These are phyloP conservation scores for Microctonus hyperodae DNA, from an alignment of 2,888 invertebrate genomes.

Conservation along the genomic window DNA sequence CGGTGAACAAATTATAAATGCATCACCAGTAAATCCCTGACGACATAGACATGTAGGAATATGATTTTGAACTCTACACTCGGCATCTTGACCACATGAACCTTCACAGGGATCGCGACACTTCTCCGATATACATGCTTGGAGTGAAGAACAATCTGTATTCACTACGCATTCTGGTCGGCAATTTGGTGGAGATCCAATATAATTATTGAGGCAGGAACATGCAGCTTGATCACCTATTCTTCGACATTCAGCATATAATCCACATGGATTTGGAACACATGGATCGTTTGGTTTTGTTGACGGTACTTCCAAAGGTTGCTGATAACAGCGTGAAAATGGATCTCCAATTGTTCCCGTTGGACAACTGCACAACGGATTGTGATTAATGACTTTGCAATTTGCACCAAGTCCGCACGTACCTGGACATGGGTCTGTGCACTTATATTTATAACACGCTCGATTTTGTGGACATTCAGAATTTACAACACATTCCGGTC, in stretches of 20 bases:
- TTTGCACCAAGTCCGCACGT: conserved; percentile 80
- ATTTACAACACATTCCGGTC: conserved; percentile 84
- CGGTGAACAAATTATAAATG: conserved; percentile 69
- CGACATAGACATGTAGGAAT: conserved; percentile 73
- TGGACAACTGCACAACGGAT: conserved; percentile 82
- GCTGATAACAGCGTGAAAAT: conserved; percentile 72
- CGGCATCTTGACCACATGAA: conserved; percentile 75
- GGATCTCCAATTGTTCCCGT: conserved; percentile 80
- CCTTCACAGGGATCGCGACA: conserved; percentile 77
- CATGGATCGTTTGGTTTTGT: conserved; percentile 69
- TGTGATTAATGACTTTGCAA: conserved; percentile 83
- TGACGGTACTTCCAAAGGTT: conserved; percentile 40
- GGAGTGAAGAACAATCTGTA: conserved; percentile 71
- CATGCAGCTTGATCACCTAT: conserved; percentile 71
- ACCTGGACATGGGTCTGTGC: conserved; percentile 82
- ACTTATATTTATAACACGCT: conserved; percentile 84
- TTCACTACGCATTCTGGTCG: conserved; percentile 72
- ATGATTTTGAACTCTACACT: conserved; percentile 75
- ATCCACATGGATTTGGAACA: conserved; percentile 76
- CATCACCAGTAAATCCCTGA: conserved; percentile 71
- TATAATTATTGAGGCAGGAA: conserved; percentile 70
- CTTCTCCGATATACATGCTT: conserved; percentile 75
- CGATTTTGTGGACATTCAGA: conserved; percentile 81
- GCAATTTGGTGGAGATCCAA: conserved; percentile 76
- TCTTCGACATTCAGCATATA: conserved; percentile 73